Evolutionary conservation across 2,113 vertebrate species (phyloP).

Genomic region (Opisthocomus hoazin): DNA sequence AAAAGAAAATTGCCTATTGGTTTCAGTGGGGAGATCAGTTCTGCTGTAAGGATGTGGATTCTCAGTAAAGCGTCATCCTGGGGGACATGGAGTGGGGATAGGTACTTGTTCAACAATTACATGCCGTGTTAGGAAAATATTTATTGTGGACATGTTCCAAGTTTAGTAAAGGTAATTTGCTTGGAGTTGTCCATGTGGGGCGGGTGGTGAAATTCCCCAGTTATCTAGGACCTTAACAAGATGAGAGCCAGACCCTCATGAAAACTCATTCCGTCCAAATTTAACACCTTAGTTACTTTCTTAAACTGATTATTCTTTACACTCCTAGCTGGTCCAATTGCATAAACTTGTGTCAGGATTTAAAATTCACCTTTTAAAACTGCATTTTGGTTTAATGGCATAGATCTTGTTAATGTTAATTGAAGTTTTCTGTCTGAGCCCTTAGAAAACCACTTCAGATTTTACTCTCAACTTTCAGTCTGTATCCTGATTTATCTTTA

Average conservation of each 20-base stretch:
- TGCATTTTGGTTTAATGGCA: not conserved
- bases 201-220: not conserved
- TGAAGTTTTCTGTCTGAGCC: not conserved
- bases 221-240: not conserved
- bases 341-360: not conserved
- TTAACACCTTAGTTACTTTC: not conserved
- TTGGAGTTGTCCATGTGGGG: not conserved
- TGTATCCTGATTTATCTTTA: not conserved
- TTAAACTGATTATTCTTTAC: not conserved
- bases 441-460: not conserved
- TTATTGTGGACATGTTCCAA: not conserved
- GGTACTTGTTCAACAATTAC: not conserved
- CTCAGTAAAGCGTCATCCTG: not conserved
- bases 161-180: not conserved
- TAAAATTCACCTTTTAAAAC: slow-evolving; percentile 9
- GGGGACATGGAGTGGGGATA: not conserved
- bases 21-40: not conserved
- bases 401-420: not conserved
- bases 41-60: not conserved
- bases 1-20: not conserved
- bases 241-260: not conserved
- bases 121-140: not conserved
- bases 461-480: not conserved
- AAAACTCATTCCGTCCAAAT: not conserved
- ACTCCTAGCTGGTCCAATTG: not conserved